A percentile compares a stretch with the other conserved stretches of the same genome.
These are phyloP conservation scores for Hydroisotoma schaefferi DNA, from an alignment of 2,888 invertebrate species.

Conservation along the genomic window DNA sequence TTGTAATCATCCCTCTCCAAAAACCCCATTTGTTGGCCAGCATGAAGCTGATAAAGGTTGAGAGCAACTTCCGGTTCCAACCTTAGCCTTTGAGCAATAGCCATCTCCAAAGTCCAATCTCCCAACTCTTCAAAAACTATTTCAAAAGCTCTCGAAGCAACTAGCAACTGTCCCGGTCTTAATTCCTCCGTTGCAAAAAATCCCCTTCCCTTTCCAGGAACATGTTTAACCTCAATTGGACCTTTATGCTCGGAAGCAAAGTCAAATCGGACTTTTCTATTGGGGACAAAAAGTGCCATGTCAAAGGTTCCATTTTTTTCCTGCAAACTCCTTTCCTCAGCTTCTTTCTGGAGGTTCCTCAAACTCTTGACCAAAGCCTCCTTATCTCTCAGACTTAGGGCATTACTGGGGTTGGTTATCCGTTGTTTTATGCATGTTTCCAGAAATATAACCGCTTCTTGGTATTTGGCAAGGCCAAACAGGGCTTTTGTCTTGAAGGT, in stretches of 20 bases:
- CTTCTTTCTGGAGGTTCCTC: slow-evolving; percentile 1
- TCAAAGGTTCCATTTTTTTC: not conserved
- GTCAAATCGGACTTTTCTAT: slow-evolving; percentile 8
- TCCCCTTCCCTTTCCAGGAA: slow-evolving; percentile 31
- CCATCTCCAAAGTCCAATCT: slow-evolving; percentile 24
- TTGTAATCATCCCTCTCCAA: not conserved
- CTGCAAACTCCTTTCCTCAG: not conserved
- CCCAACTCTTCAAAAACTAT: slow-evolving; percentile 27
- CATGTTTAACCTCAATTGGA: not conserved
- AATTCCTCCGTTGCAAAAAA: slow-evolving; percentile 26
- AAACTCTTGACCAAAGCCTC: not conserved
- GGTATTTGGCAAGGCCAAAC: slow-evolving; percentile 1
- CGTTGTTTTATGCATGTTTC: not conserved
- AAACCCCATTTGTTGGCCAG: slow-evolving; percentile 16
- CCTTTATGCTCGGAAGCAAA: not conserved
- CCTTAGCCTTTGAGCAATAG: slow-evolving; percentile 21
- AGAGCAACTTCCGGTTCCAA: slow-evolving; percentile 14
- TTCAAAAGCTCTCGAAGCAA: slow-evolving; percentile 37
- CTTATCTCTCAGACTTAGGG: not conserved
- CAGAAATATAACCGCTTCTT: not conserved
- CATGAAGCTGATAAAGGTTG: slow-evolving; percentile 24
- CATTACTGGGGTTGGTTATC: not conserved
- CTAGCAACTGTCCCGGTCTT: slow-evolving; percentile 17
- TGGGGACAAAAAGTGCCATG: slow-evolving; percentile 7
- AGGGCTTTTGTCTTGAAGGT: slow-evolving; percentile 7